Conservation (phyloP, 2,888 invertebrate species). For the Troides oblongomaculatus region DNA sequence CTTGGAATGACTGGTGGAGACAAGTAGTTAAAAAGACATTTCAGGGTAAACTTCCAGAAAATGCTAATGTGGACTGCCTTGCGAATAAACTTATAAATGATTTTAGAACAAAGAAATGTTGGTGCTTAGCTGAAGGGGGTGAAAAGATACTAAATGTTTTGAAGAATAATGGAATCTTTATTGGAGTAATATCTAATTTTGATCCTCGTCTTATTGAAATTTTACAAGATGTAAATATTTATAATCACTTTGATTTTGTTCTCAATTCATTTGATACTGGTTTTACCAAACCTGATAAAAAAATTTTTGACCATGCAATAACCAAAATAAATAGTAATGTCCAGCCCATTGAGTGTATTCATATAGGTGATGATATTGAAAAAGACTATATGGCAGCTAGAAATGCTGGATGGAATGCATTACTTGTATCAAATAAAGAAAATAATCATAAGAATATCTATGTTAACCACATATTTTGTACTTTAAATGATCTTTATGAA, state of each 20-base stretch:
- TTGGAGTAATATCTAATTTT: conserved; percentile 94
- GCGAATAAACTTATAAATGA: conserved; percentile 83
- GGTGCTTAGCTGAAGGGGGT: conserved; percentile 84
- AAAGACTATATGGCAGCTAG: conserved; percentile 90
- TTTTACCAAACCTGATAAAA: conserved; percentile 85
- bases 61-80: conserved; percentile 55
- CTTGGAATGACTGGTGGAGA: conserved; percentile 92
- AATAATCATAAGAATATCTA: conserved; percentile 40
- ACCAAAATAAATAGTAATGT: conserved; percentile 52
- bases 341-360: conserved; percentile 84
- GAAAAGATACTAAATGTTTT: conserved; percentile 83
- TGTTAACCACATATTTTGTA: conserved; percentile 50
- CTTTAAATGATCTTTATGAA: conserved; percentile 49
- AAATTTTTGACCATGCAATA: conserved; percentile 85
- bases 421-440: conserved; percentile 47
- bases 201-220: conserved; percentile 88
- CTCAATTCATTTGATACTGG: conserved; percentile 88
- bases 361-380: conserved; percentile 88
- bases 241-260: conserved; percentile 88
- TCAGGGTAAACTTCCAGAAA: conserved; percentile 64
- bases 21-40: conserved; percentile 84
- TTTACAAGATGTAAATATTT: conserved; percentile 83
- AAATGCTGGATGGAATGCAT: conserved; percentile 87
- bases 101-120: conserved; percentile 86
- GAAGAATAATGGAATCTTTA: conserved; percentile 57